These are phyloP conservation scores for Drosophila orosa DNA, from an alignment of 1,140 invertebrate species.

Conservation along the genomic window DNA sequence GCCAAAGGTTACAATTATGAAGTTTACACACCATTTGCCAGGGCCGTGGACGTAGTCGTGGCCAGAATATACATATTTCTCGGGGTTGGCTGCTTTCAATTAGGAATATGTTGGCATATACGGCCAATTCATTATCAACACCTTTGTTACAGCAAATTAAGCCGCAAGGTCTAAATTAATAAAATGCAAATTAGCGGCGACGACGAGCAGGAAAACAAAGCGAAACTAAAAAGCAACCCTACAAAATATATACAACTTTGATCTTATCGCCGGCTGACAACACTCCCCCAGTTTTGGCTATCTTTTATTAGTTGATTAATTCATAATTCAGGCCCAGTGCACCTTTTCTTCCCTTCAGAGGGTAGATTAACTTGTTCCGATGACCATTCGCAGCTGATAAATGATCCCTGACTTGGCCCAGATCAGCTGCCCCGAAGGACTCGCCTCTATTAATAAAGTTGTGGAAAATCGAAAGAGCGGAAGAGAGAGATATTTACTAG, in stretches of 20 bases:
- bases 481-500: constrained; percentile 31
- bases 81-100: constrained; percentile 52
- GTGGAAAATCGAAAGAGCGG: constrained; percentile 24
- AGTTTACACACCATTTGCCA: constrained; percentile 81
- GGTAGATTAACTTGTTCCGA: constrained; percentile 72
- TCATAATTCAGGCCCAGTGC: constrained; percentile 64
- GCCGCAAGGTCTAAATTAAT: constrained; percentile 68
- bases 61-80: constrained; percentile 14
- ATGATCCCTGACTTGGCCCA: constrained; percentile 35
- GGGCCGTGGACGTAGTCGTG: constrained; percentile 9
- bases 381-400: constrained; percentile 57
- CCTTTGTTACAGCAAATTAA: constrained; percentile 82
- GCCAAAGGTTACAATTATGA: constrained; percentile 83
- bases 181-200: constrained; percentile 66
- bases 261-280: constrained; percentile 61
- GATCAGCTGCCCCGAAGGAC: constrained; percentile 56
- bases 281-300: constrained; percentile 16
- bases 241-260: constrained; percentile 35
- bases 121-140: constrained; percentile 78
- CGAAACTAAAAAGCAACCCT: constrained; percentile 57
- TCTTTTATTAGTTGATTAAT: constrained; percentile 77
- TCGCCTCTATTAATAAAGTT: constrained; percentile 67
- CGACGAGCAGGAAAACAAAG: constrained; percentile 26
- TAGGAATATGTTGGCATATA: constrained; percentile 44
- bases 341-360: constrained; percentile 39